phyloP scores from a whole-genome alignment of 2,888 invertebrate genomes.

The Antheraea yamamai region DNA sequence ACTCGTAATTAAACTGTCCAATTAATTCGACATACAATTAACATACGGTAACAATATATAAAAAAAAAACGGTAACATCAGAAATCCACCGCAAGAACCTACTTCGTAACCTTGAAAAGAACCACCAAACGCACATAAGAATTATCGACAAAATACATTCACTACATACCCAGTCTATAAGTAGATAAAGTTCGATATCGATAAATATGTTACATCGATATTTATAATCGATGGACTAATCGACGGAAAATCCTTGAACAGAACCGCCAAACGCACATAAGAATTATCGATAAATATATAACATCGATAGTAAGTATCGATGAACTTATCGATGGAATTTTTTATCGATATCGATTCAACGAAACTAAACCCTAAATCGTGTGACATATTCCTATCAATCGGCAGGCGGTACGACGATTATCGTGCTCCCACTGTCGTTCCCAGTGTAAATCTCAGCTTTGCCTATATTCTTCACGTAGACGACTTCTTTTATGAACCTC shows the following conservation, averaged over 20 bases:
- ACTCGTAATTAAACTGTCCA: background rate
- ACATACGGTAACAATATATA: conserved; percentile 17
- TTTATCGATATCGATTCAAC: conserved; percentile 11
- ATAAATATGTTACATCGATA: background rate
- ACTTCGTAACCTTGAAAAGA: conserved; percentile 50
- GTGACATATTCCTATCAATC: conserved; percentile 51
- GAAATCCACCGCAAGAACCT: conserved; percentile 37
- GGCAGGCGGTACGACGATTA: conserved; percentile 72
- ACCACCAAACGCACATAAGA: conserved; percentile 30
- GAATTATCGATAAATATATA: conserved; percentile 4
- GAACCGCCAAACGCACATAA: too few species aligned
- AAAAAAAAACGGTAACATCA: conserved; percentile 27
- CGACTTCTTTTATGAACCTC: conserved; percentile 56
- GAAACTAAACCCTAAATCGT: background rate
- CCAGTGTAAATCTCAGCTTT: conserved; percentile 65
- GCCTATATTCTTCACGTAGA: conserved; percentile 63
- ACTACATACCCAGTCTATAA: conserved; percentile 21
- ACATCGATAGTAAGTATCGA: background rate
- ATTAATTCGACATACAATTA: background rate
- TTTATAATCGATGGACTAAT: background rate
- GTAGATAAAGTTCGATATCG: background rate
- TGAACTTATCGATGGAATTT: background rate
- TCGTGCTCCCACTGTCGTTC: conserved; percentile 72
- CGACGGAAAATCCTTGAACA: too few species aligned
- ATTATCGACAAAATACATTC: background rate